Evolutionary conservation across 2,797 vertebrate genomes (phyloP), one percentile per base, ranked within the genome.

Genomic region (Huso huso): DNA sequence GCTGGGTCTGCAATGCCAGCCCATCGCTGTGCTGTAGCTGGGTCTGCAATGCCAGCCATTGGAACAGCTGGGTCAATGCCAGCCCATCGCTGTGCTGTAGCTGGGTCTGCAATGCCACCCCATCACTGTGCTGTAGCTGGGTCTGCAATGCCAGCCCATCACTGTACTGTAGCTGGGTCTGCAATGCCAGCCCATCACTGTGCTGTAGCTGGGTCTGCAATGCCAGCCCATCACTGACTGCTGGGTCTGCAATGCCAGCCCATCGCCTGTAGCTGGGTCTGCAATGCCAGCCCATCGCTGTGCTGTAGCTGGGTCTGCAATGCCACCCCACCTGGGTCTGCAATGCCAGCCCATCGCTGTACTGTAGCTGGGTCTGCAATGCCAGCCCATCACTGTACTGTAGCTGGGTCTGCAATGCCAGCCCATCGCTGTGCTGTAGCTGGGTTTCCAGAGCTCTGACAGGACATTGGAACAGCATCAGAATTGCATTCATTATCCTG

Each of bases 321-420:
- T 37, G 23, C 23, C 23, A n/a, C n/a, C n/a, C n/a, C n/a, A n/a
- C n/a, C n/a, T n/a, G n/a, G n/a, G n/a, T n/a, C n/a, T n/a, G n/a
- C n/a, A n/a, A n/a, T n/a, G n/a, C n/a, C n/a, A 37, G 2, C 23
- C 23, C 23, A 37, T 37, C 23, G 23, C 23, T 37, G 23, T 37
- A 59, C 49, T 37, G 15, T 48, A 51, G 10, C 10, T 13, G 53
- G 12, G 66, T 13, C 10, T 58, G 8, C 18, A 8, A 8, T 61
- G 10, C 59, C 18, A 61, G 3, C 7, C 59, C n/a, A 10, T 61
- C 13, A 4, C 8, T 10, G 59, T 13, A 1, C 59, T 10, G 62
- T 73, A 67, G 74, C 12, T 13, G 15, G 50, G 63, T 13, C n/a
- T 75, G 66, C 52, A 37, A 23, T 64, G 69, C 67, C 68, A 61